phyloP scores from a whole-genome alignment of 2,888 invertebrate species.

The Eilema griseolum region DNA sequence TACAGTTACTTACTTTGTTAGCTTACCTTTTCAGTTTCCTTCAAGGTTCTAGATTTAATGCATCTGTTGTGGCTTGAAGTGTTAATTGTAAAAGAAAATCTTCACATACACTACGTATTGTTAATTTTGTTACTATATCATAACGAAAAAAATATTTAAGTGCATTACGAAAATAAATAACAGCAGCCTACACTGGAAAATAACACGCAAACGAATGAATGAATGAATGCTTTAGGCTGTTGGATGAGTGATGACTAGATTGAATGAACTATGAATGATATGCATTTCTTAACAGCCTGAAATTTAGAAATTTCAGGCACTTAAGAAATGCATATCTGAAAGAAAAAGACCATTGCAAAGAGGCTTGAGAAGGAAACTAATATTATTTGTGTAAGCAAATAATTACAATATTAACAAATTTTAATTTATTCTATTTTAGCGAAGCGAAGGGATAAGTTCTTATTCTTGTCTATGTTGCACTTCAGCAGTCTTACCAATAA shows the following conservation, averaged over 20 bases:
- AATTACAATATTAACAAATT: too few species aligned
- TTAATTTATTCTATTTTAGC: too few species aligned
- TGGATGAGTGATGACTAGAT: background rate
- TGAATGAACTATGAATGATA: background rate
- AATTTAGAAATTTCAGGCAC: too few species aligned
- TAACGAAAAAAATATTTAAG: constrained; percentile 20
- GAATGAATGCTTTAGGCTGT: too few species aligned
- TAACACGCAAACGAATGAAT: background rate
- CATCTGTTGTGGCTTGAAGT: constrained; percentile 24
- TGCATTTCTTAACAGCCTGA: too few species aligned
- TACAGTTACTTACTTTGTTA: constrained; percentile 47
- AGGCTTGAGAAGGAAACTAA: too few species aligned
- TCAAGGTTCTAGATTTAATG: constrained; percentile 11
- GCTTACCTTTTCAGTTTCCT: constrained; percentile 33
- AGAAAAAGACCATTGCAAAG: too few species aligned
- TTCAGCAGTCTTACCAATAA: too few species aligned
- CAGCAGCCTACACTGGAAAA: constrained; percentile 12
- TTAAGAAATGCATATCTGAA: too few species aligned
- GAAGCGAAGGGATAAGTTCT: too few species aligned
- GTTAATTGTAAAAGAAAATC: background rate
- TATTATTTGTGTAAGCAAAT: too few species aligned
- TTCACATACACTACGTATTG: constrained; percentile 20
- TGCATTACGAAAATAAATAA: constrained; percentile 40
- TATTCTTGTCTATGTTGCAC: too few species aligned
- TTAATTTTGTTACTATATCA: constrained; percentile 20